phyloP scores from a whole-genome alignment of 2,113 vertebrate species.

The Microtus montanus region DNA sequence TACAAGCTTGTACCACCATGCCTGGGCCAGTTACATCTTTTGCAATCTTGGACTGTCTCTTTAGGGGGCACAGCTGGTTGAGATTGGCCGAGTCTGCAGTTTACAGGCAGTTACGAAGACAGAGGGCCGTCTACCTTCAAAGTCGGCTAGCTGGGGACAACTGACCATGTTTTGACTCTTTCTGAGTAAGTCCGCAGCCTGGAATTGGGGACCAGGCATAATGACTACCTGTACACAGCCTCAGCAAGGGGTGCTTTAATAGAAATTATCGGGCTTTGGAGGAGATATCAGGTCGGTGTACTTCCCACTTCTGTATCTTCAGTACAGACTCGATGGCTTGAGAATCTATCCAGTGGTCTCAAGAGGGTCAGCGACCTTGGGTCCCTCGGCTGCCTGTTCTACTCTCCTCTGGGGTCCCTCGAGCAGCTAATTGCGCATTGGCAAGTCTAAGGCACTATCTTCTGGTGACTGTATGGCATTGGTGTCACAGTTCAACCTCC shows the following conservation, averaged over 20 bases:
- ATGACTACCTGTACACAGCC: accelerated
- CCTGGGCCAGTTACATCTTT: not conserved
- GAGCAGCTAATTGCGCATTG: not conserved
- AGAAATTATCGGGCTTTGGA: not conserved
- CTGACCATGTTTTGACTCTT: not conserved
- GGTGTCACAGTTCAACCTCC: not conserved
- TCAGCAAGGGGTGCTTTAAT: not conserved
- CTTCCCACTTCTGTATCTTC: not conserved
- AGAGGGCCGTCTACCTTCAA: not conserved
- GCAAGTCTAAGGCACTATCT: not conserved
- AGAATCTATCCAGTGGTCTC: not conserved
- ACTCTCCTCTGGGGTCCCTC: too few relatives aligned
- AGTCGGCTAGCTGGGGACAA: not conserved
- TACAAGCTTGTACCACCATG: not conserved
- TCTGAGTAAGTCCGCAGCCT: not conserved
- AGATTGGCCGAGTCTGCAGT: not conserved
- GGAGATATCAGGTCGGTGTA: not conserved
- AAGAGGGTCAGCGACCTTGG: not conserved
- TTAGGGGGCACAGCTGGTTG: not conserved
- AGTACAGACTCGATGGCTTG: not conserved
- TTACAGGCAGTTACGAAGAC: not conserved
- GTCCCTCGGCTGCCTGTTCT: not conserved
- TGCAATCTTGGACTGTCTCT: not conserved
- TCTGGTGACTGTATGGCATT: not conserved
- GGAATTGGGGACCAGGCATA: not conserved